Conservation (phyloP, 2,113 vertebrate species). For the Cyprinodon variegatus region DNA sequence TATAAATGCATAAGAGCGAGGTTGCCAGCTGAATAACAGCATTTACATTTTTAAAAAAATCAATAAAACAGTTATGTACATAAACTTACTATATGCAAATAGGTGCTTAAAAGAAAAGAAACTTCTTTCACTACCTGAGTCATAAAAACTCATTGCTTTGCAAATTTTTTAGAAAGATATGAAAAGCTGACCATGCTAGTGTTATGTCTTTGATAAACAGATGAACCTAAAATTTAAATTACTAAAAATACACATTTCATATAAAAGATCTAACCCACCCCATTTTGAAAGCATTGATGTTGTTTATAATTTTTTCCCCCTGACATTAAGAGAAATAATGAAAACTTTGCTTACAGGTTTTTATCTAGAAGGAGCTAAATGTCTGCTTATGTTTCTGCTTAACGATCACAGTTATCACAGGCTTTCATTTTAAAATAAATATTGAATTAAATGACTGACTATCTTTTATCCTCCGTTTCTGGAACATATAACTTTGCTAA, state of each 20-base stretch:
- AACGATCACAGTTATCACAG: neutral
- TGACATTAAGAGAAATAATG: neutral
- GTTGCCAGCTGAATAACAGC: constrained; percentile 49
- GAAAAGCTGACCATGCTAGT: neutral
- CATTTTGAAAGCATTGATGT: neutral
- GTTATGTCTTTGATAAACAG: neutral
- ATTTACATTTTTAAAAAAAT: constrained; percentile 56
- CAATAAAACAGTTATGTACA: constrained; percentile 50
- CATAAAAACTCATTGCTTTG: constrained; percentile 28
- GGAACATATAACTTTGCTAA: neutral
- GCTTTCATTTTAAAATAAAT: neutral
- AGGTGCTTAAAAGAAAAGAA: constrained; percentile 32
- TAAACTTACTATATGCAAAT: constrained; percentile 43
- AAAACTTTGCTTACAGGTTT: neutral
- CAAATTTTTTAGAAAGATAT: neutral
- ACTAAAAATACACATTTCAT: neutral
- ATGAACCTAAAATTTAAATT: constrained; percentile 1
- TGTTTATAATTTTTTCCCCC: neutral
- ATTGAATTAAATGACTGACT: neutral
- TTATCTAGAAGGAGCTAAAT: neutral
- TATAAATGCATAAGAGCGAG: constrained; percentile 68
- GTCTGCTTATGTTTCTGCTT: neutral
- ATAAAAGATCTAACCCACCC: neutral
- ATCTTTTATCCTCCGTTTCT: neutral
- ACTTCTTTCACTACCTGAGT: constrained; percentile 36